Conservation (phyloP, 2,888 invertebrate genomes). For the Frankliniella intonsa region DNA sequence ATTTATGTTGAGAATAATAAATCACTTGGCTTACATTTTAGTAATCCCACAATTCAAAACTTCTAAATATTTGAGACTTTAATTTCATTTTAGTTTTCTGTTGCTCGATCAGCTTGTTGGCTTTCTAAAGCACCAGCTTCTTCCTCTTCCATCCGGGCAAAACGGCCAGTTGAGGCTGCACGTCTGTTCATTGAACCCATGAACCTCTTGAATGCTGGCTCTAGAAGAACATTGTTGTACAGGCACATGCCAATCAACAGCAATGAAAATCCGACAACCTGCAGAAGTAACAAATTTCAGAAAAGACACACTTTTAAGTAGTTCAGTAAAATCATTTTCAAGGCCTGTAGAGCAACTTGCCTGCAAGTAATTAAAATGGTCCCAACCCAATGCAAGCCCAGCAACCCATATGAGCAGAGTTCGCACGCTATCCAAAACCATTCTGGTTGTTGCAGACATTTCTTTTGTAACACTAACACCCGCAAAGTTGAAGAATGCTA, state of each 20-base stretch:
- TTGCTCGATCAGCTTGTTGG: background rate
- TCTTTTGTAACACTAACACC: slow-evolving; percentile 91
- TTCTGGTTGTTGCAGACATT: slow-evolving; percentile 84
- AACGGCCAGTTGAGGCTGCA: background rate
- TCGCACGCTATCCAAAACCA: slow-evolving; percentile 84
- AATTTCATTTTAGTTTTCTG: background rate
- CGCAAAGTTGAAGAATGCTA: slow-evolving; percentile 90
- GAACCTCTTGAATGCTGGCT: background rate
- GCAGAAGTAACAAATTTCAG: slow-evolving; percentile 40
- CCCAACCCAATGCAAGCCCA: slow-evolving; percentile 70
- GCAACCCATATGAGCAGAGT: slow-evolving; percentile 87
- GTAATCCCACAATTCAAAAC: too few species aligned
- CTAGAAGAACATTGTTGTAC: slow-evolving; percentile 63
- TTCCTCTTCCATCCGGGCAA: background rate
- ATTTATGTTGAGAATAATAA: too few species aligned
- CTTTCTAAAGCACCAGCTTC: background rate
- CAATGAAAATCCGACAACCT: slow-evolving; percentile 70
- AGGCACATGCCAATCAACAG: slow-evolving; percentile 75
- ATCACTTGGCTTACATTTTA: too few species aligned
- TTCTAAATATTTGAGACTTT: too few species aligned
- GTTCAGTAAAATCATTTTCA: background rate
- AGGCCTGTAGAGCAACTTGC: slow-evolving; percentile 43
- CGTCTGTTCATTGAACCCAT: background rate
- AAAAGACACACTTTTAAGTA: background rate
- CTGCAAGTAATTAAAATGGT: slow-evolving; percentile 73